Evolutionary conservation across 2,797 vertebrate species (phyloP).

Genomic region (Buceros bicornis): DNA sequence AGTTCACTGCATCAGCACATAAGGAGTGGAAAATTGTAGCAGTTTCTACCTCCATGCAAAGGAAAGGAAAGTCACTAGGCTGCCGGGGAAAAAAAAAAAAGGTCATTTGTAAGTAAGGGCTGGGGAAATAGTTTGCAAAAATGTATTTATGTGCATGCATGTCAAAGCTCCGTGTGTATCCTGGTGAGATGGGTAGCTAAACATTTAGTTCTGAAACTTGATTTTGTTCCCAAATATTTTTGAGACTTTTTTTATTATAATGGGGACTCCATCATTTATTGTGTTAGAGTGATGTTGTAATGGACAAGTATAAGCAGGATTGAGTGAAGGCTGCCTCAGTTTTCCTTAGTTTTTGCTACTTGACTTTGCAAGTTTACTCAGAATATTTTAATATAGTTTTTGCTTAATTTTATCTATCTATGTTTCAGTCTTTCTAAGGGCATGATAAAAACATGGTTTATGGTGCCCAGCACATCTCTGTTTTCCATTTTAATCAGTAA

Average conservation of each 20-base stretch:
- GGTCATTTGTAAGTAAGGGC: neutral
- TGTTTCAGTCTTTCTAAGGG: neutral
- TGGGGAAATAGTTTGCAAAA: neutral
- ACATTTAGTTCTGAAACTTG: neutral
- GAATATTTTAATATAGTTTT: neutral
- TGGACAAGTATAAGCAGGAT: neutral
- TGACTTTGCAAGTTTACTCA: neutral
- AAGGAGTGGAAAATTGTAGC: neutral
- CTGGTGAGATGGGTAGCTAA: neutral
- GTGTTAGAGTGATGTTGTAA: neutral
- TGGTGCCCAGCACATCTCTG: neutral
- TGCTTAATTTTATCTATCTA: neutral
- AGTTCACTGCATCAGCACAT: neutral
- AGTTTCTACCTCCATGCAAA: neutral
- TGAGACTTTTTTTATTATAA: neutral
- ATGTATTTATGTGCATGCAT: neutral
- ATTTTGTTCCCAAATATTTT: neutral
- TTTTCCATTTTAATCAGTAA: conserved; percentile 10
- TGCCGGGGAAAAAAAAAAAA: neutral
- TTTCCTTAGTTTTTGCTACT: neutral
- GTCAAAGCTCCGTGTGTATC: neutral
- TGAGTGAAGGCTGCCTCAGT: neutral
- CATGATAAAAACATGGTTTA: neutral
- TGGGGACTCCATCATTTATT: neutral
- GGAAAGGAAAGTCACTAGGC: neutral